Conservation (phyloP, 2,888 invertebrate genomes). For the Girardia tigrina region DNA sequence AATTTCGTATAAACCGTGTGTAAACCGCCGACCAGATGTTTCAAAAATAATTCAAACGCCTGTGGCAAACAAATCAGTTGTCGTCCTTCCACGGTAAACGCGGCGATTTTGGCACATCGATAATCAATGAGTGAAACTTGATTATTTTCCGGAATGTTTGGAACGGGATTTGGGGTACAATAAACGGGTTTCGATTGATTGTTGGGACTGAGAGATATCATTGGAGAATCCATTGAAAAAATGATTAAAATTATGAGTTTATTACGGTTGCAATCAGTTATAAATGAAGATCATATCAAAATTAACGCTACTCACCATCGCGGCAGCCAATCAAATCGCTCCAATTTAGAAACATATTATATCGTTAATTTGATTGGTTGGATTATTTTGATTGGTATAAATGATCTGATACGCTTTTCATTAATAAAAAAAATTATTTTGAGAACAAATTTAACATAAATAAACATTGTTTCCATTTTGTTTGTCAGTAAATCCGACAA, state of each 20-base stretch:
- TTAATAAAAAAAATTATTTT: no score
- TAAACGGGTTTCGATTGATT: slow-evolving; percentile 33
- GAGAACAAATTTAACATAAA: no score
- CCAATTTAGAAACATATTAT: not conserved
- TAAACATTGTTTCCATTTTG: no score
- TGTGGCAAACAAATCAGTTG: slow-evolving; percentile 94
- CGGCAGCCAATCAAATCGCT: not conserved
- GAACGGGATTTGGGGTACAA: slow-evolving; percentile 37
- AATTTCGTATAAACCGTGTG: slow-evolving; percentile 99
- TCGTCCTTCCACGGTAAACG: slow-evolving; percentile 86
- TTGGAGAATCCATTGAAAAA: slow-evolving; percentile 26
- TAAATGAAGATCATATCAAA: slow-evolving; percentile 19
- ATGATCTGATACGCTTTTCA: slow-evolving; percentile 1
- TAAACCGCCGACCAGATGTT: slow-evolving; percentile 91
- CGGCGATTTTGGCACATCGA: slow-evolving; percentile 80
- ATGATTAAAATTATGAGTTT: not conserved
- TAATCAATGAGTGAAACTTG: slow-evolving; percentile 79
- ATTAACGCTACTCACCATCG: slow-evolving; percentile 17
- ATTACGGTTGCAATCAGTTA: not conserved
- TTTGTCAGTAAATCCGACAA: no score
- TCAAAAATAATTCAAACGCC: slow-evolving; percentile 93
- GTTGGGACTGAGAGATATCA: slow-evolving; percentile 24
- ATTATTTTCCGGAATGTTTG: slow-evolving; percentile 50
- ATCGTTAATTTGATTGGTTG: not conserved
- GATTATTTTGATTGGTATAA: slow-evolving; percentile 17